Base-by-base conservation (phyloP, 2,113 vertebrate genomes). In the Microcebus lehilahytsara region DNA sequence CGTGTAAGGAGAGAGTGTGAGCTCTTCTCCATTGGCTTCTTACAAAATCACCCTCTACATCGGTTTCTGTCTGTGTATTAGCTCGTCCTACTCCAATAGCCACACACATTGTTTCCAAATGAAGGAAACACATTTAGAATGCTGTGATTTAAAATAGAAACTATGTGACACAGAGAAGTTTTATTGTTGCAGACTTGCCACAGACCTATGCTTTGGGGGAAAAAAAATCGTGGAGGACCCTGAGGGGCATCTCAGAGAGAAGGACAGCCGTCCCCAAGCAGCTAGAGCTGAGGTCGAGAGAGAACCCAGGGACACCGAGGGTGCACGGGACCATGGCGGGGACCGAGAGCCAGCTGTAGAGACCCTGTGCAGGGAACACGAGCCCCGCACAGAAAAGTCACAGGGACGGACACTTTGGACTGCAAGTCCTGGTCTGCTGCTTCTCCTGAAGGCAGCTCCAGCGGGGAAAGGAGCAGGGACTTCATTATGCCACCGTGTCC, bases 91-190 rank as follows among this genome's bases (percentile, higher is more conserved):
- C 62, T 91, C 58, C 75, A 92, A 46, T 10, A 60, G 27, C 25
- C 51, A 13, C 11, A 23, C 49, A 27, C 25, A 49, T 69, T 81
- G 32, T 14, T 66, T 51, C n/a, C 74, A 96, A 51, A 58, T 90
- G 58, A 60, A 95, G 49, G 87, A 92, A 80, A 85, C 49, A 53
- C 62, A 27, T 80, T 89, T 87, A 49, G n/a, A 83, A 96, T 12
- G 20, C 3, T 49, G 9, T 53, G n/a, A 80, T 37, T 72, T 92
- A 71, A 87, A 64, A 81, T 75, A 25, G 4, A 84, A 62, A 75
- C 49, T 42, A 32, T 4, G 9, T 42, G 17, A 27, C 46, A 71
- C 6, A 71, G 67, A 6, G 42, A 81, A n/a, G n/a, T 53, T 85
- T 49, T 77, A 58, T n/a, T 71, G 22, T 23, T 40, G 42, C 8